These are phyloP conservation scores for Melanotaenia pygmaea DNA, from an alignment of 2,797 vertebrate species.

Conservation along the genomic window DNA sequence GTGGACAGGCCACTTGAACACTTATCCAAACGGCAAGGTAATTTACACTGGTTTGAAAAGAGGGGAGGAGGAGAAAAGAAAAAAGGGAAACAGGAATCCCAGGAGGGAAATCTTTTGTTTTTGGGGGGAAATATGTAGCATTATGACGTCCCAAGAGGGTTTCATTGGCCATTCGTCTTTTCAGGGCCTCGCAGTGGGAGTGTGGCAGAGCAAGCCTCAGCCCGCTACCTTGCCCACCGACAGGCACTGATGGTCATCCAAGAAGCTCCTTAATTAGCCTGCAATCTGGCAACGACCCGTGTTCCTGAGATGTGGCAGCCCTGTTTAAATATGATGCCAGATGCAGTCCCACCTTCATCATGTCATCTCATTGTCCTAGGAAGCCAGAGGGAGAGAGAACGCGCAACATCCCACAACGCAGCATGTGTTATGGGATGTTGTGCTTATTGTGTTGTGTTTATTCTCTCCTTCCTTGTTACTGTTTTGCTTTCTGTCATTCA, in stretches of 20 bases:
- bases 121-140: conserved; percentile 76
- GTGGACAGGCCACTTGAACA: conserved; percentile 71
- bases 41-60: conserved; percentile 80
- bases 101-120: conserved; percentile 79
- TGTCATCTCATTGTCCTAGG: conserved; percentile 85
- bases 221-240: conserved; percentile 84
- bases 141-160: conserved; percentile 78
- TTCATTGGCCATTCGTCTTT: conserved; percentile 82
- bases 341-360: conserved; percentile 86
- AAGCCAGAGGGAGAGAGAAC: conserved; percentile 71
- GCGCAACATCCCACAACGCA: conserved; percentile 73
- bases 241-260: conserved; percentile 89
- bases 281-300: conserved; percentile 86
- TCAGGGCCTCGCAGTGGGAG: conserved; percentile 83
- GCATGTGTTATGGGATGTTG: conserved; percentile 71
- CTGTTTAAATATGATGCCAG: conserved; percentile 86
- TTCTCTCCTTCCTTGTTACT: conserved; percentile 59
- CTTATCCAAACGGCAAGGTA: conserved; percentile 70
- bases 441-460: conserved; percentile 63
- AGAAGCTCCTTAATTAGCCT: conserved; percentile 88
- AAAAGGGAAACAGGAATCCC: conserved; percentile 72
- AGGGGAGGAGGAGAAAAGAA: conserved; percentile 52
- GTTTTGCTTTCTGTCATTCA: conserved; percentile 66
- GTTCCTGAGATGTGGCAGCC: conserved; percentile 85
- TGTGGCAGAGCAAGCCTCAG: conserved; percentile 78